A percentile compares a stretch with the other conserved stretches of the same genome.
These are phyloP conservation scores for Macrochelys suwanniensis DNA, from an alignment of 2,797 vertebrate genomes.

Conservation along the genomic window DNA sequence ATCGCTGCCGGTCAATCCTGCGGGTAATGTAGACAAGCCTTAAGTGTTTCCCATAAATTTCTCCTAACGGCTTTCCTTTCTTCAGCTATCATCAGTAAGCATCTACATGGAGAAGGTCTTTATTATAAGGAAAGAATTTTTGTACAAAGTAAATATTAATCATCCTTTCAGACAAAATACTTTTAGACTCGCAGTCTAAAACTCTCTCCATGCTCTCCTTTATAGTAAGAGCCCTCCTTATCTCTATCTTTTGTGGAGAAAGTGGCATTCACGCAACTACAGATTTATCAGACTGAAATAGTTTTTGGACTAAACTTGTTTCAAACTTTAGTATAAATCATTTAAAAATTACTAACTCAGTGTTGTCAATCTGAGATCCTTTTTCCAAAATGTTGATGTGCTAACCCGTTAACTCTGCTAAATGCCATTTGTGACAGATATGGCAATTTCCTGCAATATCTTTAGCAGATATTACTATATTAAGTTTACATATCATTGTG, in stretches of 20 bases:
- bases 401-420: neutral
- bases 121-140: neutral
- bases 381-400: neutral
- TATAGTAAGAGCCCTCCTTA: fast-evolving
- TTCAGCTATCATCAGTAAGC: neutral
- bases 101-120: neutral
- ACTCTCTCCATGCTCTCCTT: neutral
- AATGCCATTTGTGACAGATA: neutral
- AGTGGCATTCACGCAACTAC: neutral
- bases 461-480: too few relatives aligned
- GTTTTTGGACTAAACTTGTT: neutral
- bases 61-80: neutral
- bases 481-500: too few relatives aligned
- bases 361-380: neutral
- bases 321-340: neutral
- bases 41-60: neutral
- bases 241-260: neutral
- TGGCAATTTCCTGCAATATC: too few relatives aligned
- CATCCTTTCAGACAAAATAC: neutral
- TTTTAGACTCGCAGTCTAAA: neutral
- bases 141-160: neutral
- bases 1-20: too few relatives aligned
- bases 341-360: neutral
- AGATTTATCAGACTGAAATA: too few relatives aligned
- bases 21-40: too few relatives aligned